These are phyloP conservation scores for Bujurquina vittata DNA, from an alignment of 2,113 vertebrate species.

Conservation along the genomic window DNA sequence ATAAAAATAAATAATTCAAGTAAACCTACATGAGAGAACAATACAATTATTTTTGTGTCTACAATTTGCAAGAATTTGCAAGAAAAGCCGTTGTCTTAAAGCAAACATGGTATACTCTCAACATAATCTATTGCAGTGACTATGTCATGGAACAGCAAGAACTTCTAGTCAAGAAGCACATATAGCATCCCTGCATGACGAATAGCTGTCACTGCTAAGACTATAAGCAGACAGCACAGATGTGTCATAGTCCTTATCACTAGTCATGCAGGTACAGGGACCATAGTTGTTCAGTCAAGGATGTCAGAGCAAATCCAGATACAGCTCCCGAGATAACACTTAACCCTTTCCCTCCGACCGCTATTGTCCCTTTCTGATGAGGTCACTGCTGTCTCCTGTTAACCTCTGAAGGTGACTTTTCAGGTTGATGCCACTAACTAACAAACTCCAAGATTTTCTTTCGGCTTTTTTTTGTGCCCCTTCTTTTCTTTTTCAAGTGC, in stretches of 20 bases:
- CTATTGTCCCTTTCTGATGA: conserved; percentile 41
- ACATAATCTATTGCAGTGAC: background rate
- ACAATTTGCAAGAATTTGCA: background rate
- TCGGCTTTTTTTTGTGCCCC: background rate
- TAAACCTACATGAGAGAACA: background rate
- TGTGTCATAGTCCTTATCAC: conserved; percentile 70
- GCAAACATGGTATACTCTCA: background rate
- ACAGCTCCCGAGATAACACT: conserved; percentile 66
- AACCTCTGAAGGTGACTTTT: conserved; percentile 42
- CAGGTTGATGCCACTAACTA: conserved; percentile 45
- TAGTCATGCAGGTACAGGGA: conserved; percentile 66
- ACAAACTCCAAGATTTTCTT: conserved; percentile 23
- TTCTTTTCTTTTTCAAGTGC: background rate
- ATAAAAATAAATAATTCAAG: background rate
- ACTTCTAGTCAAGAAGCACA: background rate
- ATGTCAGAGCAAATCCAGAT: conserved; percentile 67
- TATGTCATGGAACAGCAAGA: background rate
- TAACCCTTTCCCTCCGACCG: conserved; percentile 46
- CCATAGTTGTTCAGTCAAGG: conserved; percentile 65
- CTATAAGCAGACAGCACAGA: conserved; percentile 43
- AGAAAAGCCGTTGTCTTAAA: background rate
- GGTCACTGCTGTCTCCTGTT: conserved; percentile 45
- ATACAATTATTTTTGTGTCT: background rate
- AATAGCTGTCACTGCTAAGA: conserved; percentile 49
- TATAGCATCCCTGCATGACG: conserved; percentile 16